Percentiles rank a stretch among this genome's conserved stretches.
Conservation (phyloP, 2,888 invertebrate genomes). For the Ichneumoninae sp. region DNA sequence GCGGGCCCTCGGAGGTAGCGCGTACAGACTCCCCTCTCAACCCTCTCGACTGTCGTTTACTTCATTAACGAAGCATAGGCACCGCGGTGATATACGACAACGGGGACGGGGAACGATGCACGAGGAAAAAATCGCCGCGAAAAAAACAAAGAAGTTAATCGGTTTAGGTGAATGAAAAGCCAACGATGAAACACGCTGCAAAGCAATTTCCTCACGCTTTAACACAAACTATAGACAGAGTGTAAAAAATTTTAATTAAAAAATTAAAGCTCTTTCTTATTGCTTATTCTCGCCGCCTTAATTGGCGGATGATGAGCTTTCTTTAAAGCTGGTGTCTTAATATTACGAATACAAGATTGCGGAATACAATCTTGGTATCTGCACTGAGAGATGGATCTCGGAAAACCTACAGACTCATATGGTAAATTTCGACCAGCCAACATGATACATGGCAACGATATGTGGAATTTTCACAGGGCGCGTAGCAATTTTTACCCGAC, state of each 20-base stretch:
- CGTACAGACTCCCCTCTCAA: slow-evolving; percentile 24
- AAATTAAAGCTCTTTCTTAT: not conserved
- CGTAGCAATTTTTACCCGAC: no score
- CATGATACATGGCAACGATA: no score
- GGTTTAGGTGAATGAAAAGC: slow-evolving; percentile 37
- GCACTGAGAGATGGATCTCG: no score
- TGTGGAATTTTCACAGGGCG: no score
- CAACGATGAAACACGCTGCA: slow-evolving; percentile 18
- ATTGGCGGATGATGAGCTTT: no score
- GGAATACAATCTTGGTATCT: no score
- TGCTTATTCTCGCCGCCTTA: not conserved
- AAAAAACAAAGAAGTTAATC: slow-evolving; percentile 43
- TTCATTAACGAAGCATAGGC: slow-evolving; percentile 52
- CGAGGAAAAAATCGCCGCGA: not conserved
- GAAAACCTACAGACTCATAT: no score
- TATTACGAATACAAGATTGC: no score
- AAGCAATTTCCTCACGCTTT: not conserved
- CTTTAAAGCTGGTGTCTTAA: no score
- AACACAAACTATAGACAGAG: not conserved
- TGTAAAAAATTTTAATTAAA: not conserved
- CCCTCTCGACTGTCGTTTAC: slow-evolving; percentile 63
- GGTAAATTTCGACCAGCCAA: no score
- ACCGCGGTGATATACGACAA: not conserved
- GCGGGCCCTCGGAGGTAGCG: slow-evolving; percentile 1
- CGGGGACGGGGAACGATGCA: not conserved